Base-by-base conservation (phyloP, 2,113 vertebrate species). In the Cyrtonyx montezumae region DNA sequence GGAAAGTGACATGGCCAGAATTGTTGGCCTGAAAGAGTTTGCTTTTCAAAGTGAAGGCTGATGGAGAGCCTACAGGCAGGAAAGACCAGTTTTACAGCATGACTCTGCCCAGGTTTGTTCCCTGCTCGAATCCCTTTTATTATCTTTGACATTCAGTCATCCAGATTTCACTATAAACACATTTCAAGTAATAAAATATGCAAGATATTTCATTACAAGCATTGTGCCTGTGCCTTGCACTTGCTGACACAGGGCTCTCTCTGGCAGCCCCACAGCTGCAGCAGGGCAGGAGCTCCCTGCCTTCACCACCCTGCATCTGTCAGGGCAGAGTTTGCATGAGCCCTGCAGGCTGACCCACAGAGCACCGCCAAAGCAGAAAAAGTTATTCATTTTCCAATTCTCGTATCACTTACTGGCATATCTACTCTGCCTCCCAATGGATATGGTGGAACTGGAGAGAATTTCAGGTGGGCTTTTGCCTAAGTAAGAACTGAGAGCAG, bases 31-130 rank as follows among this genome's bases (percentile, higher is more conserved):
- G 61, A 87, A 71, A 70, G 68, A 62, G 59, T 3, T 89, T 59
- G 15, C 5, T 46, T 74, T 75, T 36, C 46, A 25, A 56, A 77
- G 87, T 67, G 74, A 42, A 77, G 48, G 81, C 67, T 79, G 91
- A 77, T 59, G 55, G 22, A 61, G 56, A 85, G 56, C 65, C 89
- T 51, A 40, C 71, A 78, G 73, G 76, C 92, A 94, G 90, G 93
- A 93, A 91, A 65, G 90, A 93, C 92, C 73, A 93, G 92, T 88
- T 93, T 68, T 63, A 80, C 90, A 70, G 34, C 68, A 75, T 65
- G 76, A 26, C 88, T 63, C 25, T 83, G 87, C 84, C 91, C 68
- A 56, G 75, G 87, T 91, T 9, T 1, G 26, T 85, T 94, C 91
- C 55, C 88, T 83, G 75, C 76, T 87, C 30, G 43, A 92, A 70